A percentile compares a stretch with the other conserved stretches of the same genome.
phyloP scores from a whole-genome alignment of 92 coral and sea anemone species.

The Actinernus sp. region DNA sequence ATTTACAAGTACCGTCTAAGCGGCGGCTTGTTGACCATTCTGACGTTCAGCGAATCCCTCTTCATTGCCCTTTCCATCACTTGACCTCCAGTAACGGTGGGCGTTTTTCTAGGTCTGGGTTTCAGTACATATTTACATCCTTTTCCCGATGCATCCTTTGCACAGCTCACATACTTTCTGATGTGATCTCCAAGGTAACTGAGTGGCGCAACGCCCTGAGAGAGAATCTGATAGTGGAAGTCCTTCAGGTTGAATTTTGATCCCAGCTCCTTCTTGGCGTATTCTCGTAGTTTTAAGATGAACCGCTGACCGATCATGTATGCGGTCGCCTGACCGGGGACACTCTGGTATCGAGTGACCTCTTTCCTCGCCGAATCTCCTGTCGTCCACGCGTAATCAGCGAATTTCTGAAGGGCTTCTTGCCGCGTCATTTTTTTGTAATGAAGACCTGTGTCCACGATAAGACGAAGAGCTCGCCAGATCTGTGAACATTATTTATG shows the following conservation, averaged over 20 bases:
- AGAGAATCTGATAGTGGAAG: conserved; percentile 80
- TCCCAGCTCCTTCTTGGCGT: conserved; percentile 58
- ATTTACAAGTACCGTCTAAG: not conserved
- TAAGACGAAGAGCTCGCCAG: conserved; percentile 91
- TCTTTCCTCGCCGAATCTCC: conserved; percentile 80
- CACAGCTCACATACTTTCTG: conserved; percentile 73
- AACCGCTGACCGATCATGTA: conserved; percentile 85
- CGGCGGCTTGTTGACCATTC: not conserved
- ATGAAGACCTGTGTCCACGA: conserved; percentile 89
- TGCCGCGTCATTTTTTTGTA: conserved; percentile 63
- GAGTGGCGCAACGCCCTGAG: conserved; percentile 86
- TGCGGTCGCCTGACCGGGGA: conserved; percentile 91
- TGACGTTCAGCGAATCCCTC: not conserved
- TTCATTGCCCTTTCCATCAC: not conserved
- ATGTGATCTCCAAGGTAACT: conserved; percentile 67
- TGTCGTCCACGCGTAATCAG: conserved; percentile 75
- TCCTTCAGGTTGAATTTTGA: conserved; percentile 71
- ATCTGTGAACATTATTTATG: conserved; percentile 30
- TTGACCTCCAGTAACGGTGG: too few species aligned
- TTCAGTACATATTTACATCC: conserved; percentile 61
- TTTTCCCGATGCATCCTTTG: conserved; percentile 30
- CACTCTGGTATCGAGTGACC: conserved; percentile 87
- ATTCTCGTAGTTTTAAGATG: conserved; percentile 62
- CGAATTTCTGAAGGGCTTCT: conserved; percentile 62
- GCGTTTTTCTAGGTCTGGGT: not conserved